These are phyloP conservation scores for Brachypteracias leptosomus DNA, from an alignment of 2,113 vertebrate species.

Conservation along the genomic window DNA sequence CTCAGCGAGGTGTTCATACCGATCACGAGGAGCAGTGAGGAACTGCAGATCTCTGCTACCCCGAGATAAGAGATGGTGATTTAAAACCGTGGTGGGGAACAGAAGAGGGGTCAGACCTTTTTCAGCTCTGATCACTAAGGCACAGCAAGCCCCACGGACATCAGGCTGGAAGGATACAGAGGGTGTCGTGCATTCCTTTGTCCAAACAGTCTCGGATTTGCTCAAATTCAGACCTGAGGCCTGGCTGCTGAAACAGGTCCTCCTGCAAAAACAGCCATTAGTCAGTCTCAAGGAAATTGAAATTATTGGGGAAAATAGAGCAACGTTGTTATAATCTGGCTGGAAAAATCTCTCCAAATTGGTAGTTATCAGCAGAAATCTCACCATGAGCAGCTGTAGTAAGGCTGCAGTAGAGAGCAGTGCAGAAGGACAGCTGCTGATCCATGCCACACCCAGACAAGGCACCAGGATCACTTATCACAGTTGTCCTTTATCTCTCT, in stretches of 20 bases:
- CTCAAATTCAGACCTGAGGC: constrained; percentile 89
- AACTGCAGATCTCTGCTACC: not conserved
- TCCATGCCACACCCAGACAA: no score
- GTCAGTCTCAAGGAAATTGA: not conserved
- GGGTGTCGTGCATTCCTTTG: constrained; percentile 84
- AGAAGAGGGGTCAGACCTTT: not conserved
- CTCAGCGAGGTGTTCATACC: fast-evolving
- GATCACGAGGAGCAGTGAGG: not conserved
- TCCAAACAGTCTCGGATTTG: constrained; percentile 93
- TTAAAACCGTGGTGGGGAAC: not conserved
- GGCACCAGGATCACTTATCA: not conserved
- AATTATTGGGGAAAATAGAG: not conserved
- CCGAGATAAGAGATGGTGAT: fast-evolving
- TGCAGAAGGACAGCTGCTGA: not conserved
- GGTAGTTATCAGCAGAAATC: not conserved
- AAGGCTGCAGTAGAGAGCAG: not conserved
- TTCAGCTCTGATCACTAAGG: not conserved
- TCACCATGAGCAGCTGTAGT: not conserved
- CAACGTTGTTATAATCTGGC: not conserved
- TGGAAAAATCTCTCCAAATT: not conserved
- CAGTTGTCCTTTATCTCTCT: not conserved
- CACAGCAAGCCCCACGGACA: not conserved
- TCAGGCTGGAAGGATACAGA: constrained; percentile 85
- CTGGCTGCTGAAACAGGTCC: constrained; percentile 96
- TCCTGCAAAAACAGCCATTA: constrained; percentile 76